Percentiles rank a stretch among this genome's conserved stretches.
These are phyloP conservation scores for Ptilodon capucinus DNA, from an alignment of 2,888 invertebrate genomes.

Conservation along the genomic window DNA sequence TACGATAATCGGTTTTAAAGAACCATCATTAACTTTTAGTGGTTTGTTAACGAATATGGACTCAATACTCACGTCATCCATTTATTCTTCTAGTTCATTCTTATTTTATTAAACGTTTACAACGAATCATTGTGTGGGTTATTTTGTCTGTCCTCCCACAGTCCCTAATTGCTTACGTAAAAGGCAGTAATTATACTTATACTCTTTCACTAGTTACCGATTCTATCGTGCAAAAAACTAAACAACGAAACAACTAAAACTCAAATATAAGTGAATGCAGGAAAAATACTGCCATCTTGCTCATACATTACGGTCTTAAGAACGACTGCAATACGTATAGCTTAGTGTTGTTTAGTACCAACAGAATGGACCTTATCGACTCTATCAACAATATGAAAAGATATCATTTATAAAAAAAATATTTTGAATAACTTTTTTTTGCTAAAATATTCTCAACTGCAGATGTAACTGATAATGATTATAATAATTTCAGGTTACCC, in stretches of 20 bases:
- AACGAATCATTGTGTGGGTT: neutral
- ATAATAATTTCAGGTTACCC: constrained; percentile 22
- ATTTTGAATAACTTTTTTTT: neutral
- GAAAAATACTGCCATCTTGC: no score
- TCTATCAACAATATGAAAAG: neutral
- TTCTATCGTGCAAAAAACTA: no score
- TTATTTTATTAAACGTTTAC: neutral
- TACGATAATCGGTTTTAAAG: neutral
- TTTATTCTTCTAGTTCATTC: neutral
- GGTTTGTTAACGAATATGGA: neutral
- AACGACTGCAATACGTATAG: no score
- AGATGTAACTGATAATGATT: neutral
- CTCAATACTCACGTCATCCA: neutral
- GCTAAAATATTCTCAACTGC: neutral
- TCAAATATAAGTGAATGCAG: no score
- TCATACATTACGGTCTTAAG: no score
- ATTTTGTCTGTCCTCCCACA: neutral
- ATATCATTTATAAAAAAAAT: neutral
- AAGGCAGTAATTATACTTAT: neutral
- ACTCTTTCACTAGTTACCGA: neutral
- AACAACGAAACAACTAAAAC: no score
- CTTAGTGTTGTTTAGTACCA: no score
- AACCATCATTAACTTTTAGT: neutral
- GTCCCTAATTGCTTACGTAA: neutral
- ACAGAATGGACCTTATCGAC: no score